Percentiles rank a stretch among this genome's conserved stretches.
These are phyloP conservation scores for Tetraodon nigroviridis DNA, from an alignment of 2,113 vertebrate species.

Conservation along the genomic window DNA sequence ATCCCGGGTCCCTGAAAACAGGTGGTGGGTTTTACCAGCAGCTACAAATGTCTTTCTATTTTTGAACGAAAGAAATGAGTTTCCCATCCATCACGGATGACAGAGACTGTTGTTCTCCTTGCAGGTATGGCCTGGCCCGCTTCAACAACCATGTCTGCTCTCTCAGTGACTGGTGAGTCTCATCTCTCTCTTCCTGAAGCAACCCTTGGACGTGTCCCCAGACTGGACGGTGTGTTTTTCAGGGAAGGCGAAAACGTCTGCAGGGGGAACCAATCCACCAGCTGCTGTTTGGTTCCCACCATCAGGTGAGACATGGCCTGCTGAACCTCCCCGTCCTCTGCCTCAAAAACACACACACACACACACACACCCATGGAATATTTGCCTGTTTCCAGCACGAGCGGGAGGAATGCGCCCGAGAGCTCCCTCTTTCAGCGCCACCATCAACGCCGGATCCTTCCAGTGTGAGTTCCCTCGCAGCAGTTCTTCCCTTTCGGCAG, in stretches of 20 bases:
- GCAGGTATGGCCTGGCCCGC: slow-evolving; percentile 73
- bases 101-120: slow-evolving; percentile 3
- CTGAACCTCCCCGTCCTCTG: no score
- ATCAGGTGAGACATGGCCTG: slow-evolving; percentile 66
- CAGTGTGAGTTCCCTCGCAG: slow-evolving; percentile 67
- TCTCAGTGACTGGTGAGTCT: slow-evolving; percentile 73
- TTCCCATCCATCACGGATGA: no score
- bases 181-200: neutral
- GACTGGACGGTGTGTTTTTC: slow-evolving; percentile 1
- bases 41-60: no score
- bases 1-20: no score
- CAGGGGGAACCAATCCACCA: slow-evolving; percentile 42
- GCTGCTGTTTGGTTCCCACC: slow-evolving; percentile 69
- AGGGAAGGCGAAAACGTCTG: slow-evolving; percentile 64
- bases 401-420: slow-evolving; percentile 67
- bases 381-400: slow-evolving; percentile 55
- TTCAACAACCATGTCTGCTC: slow-evolving; percentile 70
- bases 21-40: no score
- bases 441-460: slow-evolving; percentile 68
- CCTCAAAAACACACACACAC: no score
- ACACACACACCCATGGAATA: neutral
- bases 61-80: no score
- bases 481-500: neutral
- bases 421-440: slow-evolving; percentile 75
- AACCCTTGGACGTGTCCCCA: slow-evolving; percentile 1